Percentiles rank a stretch among this genome's conserved stretches.
phyloP scores from a whole-genome alignment of 2,888 invertebrate genomes.

The Deilephila elpenor region DNA sequence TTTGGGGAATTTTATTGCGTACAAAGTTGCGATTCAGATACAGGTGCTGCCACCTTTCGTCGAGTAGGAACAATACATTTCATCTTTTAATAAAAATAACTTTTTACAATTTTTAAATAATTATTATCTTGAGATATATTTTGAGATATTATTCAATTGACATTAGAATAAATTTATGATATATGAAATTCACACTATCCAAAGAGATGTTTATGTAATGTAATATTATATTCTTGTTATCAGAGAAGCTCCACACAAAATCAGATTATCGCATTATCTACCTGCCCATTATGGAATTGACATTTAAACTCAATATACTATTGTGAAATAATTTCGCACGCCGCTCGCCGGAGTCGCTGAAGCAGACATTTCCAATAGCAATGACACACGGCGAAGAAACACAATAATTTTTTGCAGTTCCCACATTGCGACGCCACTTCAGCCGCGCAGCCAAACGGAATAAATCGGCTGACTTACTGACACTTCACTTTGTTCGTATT shows the following conservation, averaged over 20 bases:
- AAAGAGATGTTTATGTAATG: neutral
- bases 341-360: constrained; percentile 29
- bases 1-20: neutral
- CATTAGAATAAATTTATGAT: neutral
- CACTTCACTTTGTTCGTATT: constrained; percentile 48
- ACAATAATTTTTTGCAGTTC: constrained; percentile 37
- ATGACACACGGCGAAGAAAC: constrained; percentile 27
- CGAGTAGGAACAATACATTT: constrained; percentile 27
- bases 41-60: constrained; percentile 32
- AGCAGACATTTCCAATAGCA: constrained; percentile 32
- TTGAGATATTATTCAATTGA: no score
- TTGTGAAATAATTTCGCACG: constrained; percentile 13
- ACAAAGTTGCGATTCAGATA: neutral
- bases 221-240: neutral
- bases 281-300: constrained; percentile 14
- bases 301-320: constrained; percentile 9
- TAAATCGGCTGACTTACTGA: constrained; percentile 58
- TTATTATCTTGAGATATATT: no score
- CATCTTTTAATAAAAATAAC: no score
- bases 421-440: constrained; percentile 39
- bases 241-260: neutral
- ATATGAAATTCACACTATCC: neutral
- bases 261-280: constrained; percentile 24
- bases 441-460: constrained; percentile 46
- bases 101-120: no score